These are phyloP conservation scores for Nezara viridula DNA, from an alignment of 2,888 invertebrate species.

Conservation along the genomic window DNA sequence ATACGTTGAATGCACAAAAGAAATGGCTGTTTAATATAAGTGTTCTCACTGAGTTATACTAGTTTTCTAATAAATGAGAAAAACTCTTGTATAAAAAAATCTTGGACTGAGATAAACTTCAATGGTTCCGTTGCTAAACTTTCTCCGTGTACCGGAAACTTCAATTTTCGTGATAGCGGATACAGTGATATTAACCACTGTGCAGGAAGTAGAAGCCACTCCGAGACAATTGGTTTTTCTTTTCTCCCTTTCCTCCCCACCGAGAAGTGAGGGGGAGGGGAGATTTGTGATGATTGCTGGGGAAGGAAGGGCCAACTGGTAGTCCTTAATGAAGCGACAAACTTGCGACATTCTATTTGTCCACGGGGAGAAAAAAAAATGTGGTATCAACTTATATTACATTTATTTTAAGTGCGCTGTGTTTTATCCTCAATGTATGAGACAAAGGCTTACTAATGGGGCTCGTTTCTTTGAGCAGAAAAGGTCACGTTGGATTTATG, in stretches of 20 bases:
- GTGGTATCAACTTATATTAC: constrained; percentile 6
- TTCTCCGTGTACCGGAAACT: neutral
- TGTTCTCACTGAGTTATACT: too few species aligned
- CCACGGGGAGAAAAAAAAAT: neutral
- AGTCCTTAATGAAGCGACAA: constrained; percentile 25
- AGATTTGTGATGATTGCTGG: constrained; percentile 39
- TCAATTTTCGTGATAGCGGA: constrained; percentile 22
- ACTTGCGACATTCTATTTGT: constrained; percentile 8
- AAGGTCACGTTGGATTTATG: neutral
- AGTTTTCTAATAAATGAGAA: too few species aligned
- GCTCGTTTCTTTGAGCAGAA: neutral
- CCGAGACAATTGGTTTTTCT: constrained; percentile 44
- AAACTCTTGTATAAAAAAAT: too few species aligned
- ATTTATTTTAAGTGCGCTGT: constrained; percentile 17
- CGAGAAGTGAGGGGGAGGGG: neutral
- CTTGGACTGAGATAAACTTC: too few species aligned
- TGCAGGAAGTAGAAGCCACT: constrained; percentile 18
- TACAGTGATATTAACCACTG: neutral
- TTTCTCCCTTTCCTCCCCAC: neutral
- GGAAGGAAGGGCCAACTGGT: neutral
- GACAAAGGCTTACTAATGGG: neutral
- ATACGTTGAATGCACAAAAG: too few species aligned
- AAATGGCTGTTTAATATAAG: too few species aligned
- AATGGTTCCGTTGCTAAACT: neutral
- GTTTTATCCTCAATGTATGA: neutral